Evolutionary conservation across 2,113 vertebrate species (phyloP), one percentile per base, ranked within the genome.

Genomic region (Notothenia coriiceps): DNA sequence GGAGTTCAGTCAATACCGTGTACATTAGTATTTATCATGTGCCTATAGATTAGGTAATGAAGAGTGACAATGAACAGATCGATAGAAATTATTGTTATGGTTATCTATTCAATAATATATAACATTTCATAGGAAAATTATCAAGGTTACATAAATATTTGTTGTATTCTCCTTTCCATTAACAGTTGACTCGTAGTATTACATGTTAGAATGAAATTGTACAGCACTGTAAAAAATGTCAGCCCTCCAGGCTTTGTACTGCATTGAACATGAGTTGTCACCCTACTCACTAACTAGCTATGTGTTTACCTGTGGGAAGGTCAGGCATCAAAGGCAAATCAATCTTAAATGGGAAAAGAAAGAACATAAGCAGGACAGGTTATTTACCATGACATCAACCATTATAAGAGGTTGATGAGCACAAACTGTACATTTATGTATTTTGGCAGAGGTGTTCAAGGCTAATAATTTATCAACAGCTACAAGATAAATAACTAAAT

Each of bases 231-330:
- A 85, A 81, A 81, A 81, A 86, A 87, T 82, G 82, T 89, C 86
- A 90, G 35, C 63, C 77, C 79, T 74, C 12, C 62, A 70, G 62
- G 47, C 80, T 69, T 86, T 69, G 22, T 55, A 43, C 51, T 71
- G 74, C 63, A 51, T 17, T 82, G 62, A 70, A 72, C 55, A 64
- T 60, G 8, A 77, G 78, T 84, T 86, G 25, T 35, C 50, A 54
- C 64, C 46, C 14, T n/a, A 1, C 52, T 70, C 72, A 29, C 29
- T 29, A 29, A 29, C 25, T 59, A 55, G 12, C 18, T 18, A n/a
- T 74, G 56, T 61, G 57, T 64, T 88, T 86, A 93, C 93, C 93
- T 88, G 84, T 71, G 74, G 80, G 70, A 57, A 83, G 60, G 70
- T 70, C 74, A 9, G 55, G 18, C 29, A 46, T 82, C 64, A 79